A percentile compares a stretch with the other conserved stretches of the same genome.
Evolutionary conservation across 2,888 invertebrate species (phyloP).

Genomic region (Caenorhabditis uteleia): DNA sequence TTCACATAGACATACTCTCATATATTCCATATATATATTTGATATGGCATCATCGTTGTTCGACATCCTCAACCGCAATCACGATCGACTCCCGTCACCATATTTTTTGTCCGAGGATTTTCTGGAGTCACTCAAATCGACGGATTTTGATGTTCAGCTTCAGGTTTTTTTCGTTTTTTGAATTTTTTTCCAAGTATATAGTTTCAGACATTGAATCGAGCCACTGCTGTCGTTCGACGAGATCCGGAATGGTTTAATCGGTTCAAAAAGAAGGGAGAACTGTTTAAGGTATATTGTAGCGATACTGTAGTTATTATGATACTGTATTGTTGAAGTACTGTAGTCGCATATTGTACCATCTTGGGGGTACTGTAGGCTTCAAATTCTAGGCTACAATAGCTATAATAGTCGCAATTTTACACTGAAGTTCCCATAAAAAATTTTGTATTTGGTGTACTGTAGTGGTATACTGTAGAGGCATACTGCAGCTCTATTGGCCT

Average conservation of each 20-base stretch:
- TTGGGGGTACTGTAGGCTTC: too few species aligned
- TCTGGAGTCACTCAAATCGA: slow-evolving; percentile 41
- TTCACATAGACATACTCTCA: slow-evolving; percentile 6
- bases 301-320: background rate
- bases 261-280: slow-evolving; percentile 50
- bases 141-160: slow-evolving; percentile 50
- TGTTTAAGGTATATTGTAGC: slow-evolving; percentile 29
- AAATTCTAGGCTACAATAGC: too few species aligned
- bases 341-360: too few species aligned
- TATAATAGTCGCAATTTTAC: too few species aligned
- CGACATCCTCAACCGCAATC: slow-evolving; percentile 14
- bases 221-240: slow-evolving; percentile 38
- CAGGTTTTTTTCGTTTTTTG: slow-evolving; percentile 24
- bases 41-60: slow-evolving; percentile 34
- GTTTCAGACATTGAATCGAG: slow-evolving; percentile 51
- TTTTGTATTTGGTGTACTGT: too few species aligned
- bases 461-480: too few species aligned
- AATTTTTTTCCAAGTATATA: background rate
- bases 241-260: slow-evolving; percentile 52
- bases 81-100: slow-evolving; percentile 43
- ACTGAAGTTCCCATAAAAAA: too few species aligned
- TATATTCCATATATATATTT: slow-evolving; percentile 3
- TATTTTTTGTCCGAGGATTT: slow-evolving; percentile 51
- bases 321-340: too few species aligned
- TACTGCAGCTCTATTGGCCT: too few species aligned